A percentile compares a stretch with the other conserved stretches of the same genome.
phyloP scores from a whole-genome alignment of 1,140 invertebrate genomes.

The Drosophila erecta region DNA sequence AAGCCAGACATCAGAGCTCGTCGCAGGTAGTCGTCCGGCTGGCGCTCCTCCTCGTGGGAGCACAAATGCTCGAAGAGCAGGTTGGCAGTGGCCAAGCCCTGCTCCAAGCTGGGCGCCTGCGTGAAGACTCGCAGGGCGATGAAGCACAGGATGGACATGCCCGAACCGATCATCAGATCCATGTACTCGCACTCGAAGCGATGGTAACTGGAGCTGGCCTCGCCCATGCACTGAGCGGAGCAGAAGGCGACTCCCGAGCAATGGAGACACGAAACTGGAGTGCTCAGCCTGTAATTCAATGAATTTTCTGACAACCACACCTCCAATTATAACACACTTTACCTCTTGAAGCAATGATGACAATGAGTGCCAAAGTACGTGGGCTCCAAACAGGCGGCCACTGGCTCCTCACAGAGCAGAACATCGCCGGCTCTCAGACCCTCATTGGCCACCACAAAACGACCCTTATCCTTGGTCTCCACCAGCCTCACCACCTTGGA shows the following conservation, averaged over 20 bases:
- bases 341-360: slow-evolving; percentile 92
- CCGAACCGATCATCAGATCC: slow-evolving; percentile 90
- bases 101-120: slow-evolving; percentile 84
- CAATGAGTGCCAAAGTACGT: slow-evolving; percentile 92
- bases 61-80: slow-evolving; percentile 87
- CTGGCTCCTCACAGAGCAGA: slow-evolving; percentile 90
- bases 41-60: slow-evolving; percentile 88
- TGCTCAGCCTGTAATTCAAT: slow-evolving; percentile 85
- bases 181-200: slow-evolving; percentile 92
- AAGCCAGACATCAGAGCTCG: slow-evolving; percentile 92
- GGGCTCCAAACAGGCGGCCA: slow-evolving; percentile 90
- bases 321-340: background rate
- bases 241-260: slow-evolving; percentile 93
- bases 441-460: slow-evolving; percentile 87
- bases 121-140: slow-evolving; percentile 91
- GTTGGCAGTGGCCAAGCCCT: slow-evolving; percentile 84
- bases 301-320: background rate
- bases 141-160: slow-evolving; percentile 92
- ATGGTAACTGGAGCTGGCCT: slow-evolving; percentile 90
- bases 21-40: slow-evolving; percentile 90
- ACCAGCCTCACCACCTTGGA: slow-evolving; percentile 85
- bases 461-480: slow-evolving; percentile 85
- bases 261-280: slow-evolving; percentile 89
- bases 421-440: slow-evolving; percentile 88
- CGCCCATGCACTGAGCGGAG: slow-evolving; percentile 88